Conservation (phyloP, 1,140 invertebrate species). For the Temnothorax nylanderi region DNA sequence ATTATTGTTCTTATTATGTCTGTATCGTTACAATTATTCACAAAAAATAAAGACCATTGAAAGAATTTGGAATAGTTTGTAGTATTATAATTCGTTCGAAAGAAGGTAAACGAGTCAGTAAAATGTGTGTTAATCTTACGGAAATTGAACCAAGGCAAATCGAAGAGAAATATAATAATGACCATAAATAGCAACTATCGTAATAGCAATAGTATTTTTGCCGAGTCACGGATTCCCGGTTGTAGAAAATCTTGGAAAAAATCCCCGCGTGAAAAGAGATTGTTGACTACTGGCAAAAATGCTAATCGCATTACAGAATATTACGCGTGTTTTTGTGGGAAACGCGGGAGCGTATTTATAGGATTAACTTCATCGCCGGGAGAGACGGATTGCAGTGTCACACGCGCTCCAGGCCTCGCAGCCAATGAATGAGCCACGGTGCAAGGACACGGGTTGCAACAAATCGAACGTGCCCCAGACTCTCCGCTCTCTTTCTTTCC, state of each 20-base stretch:
- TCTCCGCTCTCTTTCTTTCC: conserved; percentile 78
- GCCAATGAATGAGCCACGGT: conserved; percentile 74
- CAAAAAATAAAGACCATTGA: neutral
- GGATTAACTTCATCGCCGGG: conserved; percentile 69
- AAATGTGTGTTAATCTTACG: neutral
- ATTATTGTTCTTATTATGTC: neutral
- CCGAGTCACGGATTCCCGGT: neutral
- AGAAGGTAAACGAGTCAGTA: neutral
- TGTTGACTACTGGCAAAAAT: neutral
- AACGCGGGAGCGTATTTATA: conserved; percentile 72
- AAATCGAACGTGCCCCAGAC: conserved; percentile 74
- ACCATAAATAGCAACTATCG: neutral
- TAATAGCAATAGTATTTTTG: neutral
- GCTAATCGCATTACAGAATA: conserved; percentile 40
- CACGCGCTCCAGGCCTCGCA: conserved; percentile 63
- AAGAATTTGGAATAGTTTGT: neutral
- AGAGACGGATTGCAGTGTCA: conserved; percentile 69
- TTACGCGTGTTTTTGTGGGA: conserved; percentile 51
- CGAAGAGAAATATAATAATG: neutral
- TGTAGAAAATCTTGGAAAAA: neutral
- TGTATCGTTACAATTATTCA: neutral
- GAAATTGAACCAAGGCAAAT: neutral
- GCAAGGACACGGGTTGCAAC: conserved; percentile 71
- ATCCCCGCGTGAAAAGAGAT: neutral
- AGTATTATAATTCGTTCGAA: neutral